Conservation (phyloP, 2,797 vertebrate species). For the Acanthiza pusilla region DNA sequence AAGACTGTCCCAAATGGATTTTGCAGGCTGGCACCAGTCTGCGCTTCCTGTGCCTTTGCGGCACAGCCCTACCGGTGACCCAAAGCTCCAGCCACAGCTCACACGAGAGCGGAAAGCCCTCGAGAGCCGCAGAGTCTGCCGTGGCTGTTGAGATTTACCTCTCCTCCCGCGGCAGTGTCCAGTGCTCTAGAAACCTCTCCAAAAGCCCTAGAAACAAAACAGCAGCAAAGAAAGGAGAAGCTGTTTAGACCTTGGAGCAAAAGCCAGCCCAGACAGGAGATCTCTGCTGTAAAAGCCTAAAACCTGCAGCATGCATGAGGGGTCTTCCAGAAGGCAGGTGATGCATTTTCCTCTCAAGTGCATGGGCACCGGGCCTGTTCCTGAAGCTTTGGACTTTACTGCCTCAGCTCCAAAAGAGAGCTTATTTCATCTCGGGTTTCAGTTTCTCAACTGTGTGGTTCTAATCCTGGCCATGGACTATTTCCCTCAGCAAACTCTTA, state of each 20-base stretch:
- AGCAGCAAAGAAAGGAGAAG: not conserved
- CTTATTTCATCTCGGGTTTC: not conserved
- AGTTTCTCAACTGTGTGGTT: not conserved
- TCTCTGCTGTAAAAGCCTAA: not conserved
- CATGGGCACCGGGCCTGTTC: not conserved
- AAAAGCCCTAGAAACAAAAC: slow-evolving; percentile 80
- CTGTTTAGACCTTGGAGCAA: fast-evolving
- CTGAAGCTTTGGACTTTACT: not conserved
- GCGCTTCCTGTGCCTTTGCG: not conserved
- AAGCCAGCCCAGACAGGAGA: not conserved
- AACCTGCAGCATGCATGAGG: not conserved
- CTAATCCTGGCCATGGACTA: not conserved
- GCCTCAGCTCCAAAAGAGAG: not conserved
- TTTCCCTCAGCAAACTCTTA: not conserved
- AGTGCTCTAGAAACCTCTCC: slow-evolving; percentile 94
- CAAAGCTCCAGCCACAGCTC: not conserved
- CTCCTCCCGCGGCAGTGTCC: slow-evolving; percentile 91
- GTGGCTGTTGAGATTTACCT: slow-evolving; percentile 73
- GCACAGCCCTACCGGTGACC: not conserved
- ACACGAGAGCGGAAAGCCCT: not conserved
- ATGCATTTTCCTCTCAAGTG: not conserved
- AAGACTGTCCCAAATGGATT: not conserved
- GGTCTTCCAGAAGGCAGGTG: not conserved
- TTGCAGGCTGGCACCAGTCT: not conserved
- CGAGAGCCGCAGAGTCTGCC: not conserved